phyloP scores from a whole-genome alignment of 2,888 invertebrate genomes.

The Oeneis ivallda region DNA sequence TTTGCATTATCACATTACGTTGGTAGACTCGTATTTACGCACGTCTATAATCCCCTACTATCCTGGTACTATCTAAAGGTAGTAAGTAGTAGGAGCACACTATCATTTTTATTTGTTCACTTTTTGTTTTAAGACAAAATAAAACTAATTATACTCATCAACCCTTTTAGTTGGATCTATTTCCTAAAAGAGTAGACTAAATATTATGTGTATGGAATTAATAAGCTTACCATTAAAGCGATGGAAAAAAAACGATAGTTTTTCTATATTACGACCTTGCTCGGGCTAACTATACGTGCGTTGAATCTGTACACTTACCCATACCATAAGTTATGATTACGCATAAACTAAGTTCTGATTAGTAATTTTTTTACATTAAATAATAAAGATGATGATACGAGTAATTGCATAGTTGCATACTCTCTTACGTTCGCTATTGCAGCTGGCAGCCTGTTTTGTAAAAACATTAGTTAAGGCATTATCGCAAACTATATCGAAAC shows the following conservation, averaged over 20 bases:
- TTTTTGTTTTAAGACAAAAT: too few species aligned
- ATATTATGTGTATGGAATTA: too few species aligned
- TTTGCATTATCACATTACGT: constrained; percentile 17
- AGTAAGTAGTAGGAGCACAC: too few species aligned
- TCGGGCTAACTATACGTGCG: background rate
- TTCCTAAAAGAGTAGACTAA: too few species aligned
- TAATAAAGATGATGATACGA: constrained; percentile 17
- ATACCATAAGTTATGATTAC: background rate
- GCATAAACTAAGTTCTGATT: background rate
- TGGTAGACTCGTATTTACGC: constrained; percentile 6
- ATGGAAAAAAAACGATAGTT: too few species aligned
- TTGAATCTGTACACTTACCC: background rate
- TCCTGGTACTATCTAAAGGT: constrained; percentile 4
- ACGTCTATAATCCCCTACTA: constrained; percentile 6
- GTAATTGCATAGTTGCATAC: constrained; percentile 23
- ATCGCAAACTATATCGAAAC: constrained; percentile 35
- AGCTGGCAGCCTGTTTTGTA: constrained; percentile 32
- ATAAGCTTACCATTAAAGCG: too few species aligned
- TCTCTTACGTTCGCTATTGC: constrained; percentile 24
- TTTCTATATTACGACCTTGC: background rate
- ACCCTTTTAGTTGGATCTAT: too few species aligned
- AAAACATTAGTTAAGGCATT: constrained; percentile 30
- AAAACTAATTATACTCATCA: too few species aligned
- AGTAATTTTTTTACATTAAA: constrained; percentile 10
- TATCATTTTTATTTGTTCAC: background rate